phyloP scores from a whole-genome alignment of 2,888 invertebrate genomes.

The Geotrupes spiniger region DNA sequence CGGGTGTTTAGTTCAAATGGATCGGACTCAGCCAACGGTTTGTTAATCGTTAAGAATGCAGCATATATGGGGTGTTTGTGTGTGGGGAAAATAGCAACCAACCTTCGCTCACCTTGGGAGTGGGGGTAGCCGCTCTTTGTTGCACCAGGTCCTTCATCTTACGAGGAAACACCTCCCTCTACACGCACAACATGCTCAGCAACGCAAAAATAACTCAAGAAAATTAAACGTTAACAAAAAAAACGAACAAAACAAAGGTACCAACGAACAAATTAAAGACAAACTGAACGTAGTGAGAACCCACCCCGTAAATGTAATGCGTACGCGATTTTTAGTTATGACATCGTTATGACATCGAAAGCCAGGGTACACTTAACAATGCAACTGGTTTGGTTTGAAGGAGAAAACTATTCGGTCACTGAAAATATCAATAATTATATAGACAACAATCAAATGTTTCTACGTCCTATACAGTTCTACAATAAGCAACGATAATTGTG shows the following conservation, averaged over 20 bases:
- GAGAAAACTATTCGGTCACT: slow-evolving; percentile 1
- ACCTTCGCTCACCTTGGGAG: slow-evolving; percentile 41
- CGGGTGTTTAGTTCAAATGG: too few species aligned
- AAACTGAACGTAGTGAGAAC: slow-evolving; percentile 11
- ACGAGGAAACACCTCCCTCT: slow-evolving; percentile 76
- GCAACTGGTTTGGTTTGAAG: not conserved
- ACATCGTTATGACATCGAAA: slow-evolving; percentile 2
- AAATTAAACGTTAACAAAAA: slow-evolving; percentile 30
- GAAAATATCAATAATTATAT: too few species aligned
- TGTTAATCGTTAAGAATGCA: too few species aligned
- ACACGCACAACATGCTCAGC: slow-evolving; percentile 49
- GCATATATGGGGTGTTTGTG: too few species aligned
- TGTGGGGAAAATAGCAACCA: slow-evolving; percentile 29
- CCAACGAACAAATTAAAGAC: slow-evolving; percentile 43
- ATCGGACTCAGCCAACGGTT: too few species aligned
- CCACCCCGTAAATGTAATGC: slow-evolving; percentile 12
- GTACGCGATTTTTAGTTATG: not conserved
- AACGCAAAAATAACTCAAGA: slow-evolving; percentile 39
- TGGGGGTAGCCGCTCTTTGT: slow-evolving; percentile 43
- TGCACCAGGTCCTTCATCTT: slow-evolving; percentile 76
- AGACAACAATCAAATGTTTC: too few species aligned
- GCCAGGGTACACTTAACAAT: slow-evolving; percentile 5
- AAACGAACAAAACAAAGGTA: slow-evolving; percentile 51
- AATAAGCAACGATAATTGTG: too few species aligned
- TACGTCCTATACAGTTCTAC: too few species aligned